Percentiles rank a stretch among this genome's conserved stretches.
Evolutionary conservation across 2,113 vertebrate genomes (phyloP).

Genomic region (Chelonoidis abingdonii): DNA sequence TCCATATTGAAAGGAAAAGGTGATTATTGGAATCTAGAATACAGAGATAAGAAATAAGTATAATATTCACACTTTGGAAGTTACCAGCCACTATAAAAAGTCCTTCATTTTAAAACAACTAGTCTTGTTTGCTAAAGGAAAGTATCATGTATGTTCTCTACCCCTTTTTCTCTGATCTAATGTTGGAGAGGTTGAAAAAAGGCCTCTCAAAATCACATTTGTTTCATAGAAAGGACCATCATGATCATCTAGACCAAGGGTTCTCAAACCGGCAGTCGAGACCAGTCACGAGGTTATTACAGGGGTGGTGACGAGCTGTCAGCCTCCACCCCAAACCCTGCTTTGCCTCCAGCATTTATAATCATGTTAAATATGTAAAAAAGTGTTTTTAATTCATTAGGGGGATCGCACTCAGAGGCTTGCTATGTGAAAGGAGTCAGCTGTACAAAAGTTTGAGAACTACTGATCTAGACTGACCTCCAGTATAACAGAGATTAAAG

Average conservation of each 20-base stretch:
- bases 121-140: background rate
- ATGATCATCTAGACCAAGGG: background rate
- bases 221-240: background rate
- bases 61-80: background rate
- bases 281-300: too few relatives aligned
- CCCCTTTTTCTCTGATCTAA: rapidly evolving
- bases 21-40: background rate
- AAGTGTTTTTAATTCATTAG: too few relatives aligned
- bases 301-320: too few relatives aligned
- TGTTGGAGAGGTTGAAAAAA: constrained; percentile 3
- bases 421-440: too few relatives aligned
- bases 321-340: too few relatives aligned
- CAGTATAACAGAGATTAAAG: background rate
- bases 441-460: too few relatives aligned
- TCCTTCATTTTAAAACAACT: constrained; percentile 1
- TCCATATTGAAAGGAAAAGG: background rate
- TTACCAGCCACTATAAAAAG: background rate
- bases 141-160: background rate
- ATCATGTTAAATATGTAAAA: too few relatives aligned
- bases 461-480: background rate
- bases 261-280: too few relatives aligned
- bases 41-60: background rate
- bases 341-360: too few relatives aligned
- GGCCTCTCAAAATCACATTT: constrained; percentile 8
- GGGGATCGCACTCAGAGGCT: too few relatives aligned